Base-by-base conservation (phyloP, 2,113 vertebrate species). In the Polyodon spathula region DNA sequence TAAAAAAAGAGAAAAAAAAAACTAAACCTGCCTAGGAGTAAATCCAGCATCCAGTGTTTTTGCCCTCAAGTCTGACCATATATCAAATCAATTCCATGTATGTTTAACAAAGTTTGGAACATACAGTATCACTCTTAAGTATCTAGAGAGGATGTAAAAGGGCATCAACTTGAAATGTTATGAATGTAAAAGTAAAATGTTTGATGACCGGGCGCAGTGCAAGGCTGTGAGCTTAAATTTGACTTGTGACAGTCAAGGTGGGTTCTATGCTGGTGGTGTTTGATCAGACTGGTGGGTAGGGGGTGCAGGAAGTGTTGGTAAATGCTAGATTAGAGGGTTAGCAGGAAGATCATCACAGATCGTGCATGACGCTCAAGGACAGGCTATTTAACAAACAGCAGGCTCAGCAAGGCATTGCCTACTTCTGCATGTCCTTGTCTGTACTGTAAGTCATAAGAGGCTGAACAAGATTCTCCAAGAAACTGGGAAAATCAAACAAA, bases 351-450 rank as follows among this genome's bases (percentile, higher is more conserved):
- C 48, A 57, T 17, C 44, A 16, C 6, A 57, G 51, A 41, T 37
- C 56, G 38, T 40, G 15, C 11, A 52, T 56, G 37, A 8, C 27
- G 42, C 60, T 78, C 79, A 84, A 80, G 79, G 80, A 78, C 78
- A 78, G 70, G 72, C 74, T 78, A 68, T 60, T 63, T 63, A n/a
- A 70, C n/a, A 76, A 77, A 58, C 66, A 71, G 70, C 66, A 0
- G 37, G 67, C 62, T 81, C 78, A 78, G 77, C 76, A 72, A 58
- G 52, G 58, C 68, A 56, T 63, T 70, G 64, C 61, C 71, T 75
- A 78, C 77, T 78, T 70, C 11, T 12, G 46, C 46, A 70, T 8
- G 12, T 41, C 65, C 70, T 60, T 69, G 68, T 67, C n/a, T 56
- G 62, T 64, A 58, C 55, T 16, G 40, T 51, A 10, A 15, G 46